Percentiles rank a stretch among this genome's conserved stretches.
Conservation (phyloP, 64 coral and sea anemone species). For the Trachythela sp. region DNA sequence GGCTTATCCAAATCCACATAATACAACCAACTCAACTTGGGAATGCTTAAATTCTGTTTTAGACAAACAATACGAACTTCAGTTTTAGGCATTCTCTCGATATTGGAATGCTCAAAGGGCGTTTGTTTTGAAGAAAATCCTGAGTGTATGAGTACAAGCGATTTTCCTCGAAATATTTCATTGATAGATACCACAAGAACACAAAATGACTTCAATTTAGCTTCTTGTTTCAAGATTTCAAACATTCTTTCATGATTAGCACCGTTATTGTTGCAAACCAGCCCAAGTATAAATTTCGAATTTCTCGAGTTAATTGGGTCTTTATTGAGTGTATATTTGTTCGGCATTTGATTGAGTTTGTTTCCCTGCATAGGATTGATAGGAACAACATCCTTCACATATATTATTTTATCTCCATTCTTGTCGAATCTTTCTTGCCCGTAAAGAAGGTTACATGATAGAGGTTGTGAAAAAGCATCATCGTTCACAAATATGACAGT, state of each 20-base stretch:
- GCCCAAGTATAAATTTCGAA: not conserved
- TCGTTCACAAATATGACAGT: not conserved
- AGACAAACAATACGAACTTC: not conserved
- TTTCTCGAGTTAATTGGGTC: not conserved
- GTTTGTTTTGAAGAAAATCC: not conserved
- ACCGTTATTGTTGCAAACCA: not conserved
- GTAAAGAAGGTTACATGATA: not conserved
- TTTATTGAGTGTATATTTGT: not conserved
- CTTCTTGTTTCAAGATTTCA: not conserved
- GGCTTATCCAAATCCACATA: not conserved
- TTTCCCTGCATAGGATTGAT: not conserved
- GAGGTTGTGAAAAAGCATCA: not conserved
- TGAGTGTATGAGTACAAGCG: not conserved
- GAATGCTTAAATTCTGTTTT: not conserved
- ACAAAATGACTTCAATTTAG: not conserved
- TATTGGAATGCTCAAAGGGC: not conserved
- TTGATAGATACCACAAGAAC: not conserved
- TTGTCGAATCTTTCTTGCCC: not conserved
- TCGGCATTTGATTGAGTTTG: not conserved
- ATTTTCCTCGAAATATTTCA: not conserved
- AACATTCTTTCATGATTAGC: not conserved
- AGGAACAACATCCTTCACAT: not conserved
- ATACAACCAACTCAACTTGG: not conserved
- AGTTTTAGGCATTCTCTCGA: not conserved
- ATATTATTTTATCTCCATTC: not conserved